Percentiles rank a stretch among this genome's conserved stretches.
Conservation (phyloP, 2,113 vertebrate genomes). For the Acinonyx jubatus region DNA sequence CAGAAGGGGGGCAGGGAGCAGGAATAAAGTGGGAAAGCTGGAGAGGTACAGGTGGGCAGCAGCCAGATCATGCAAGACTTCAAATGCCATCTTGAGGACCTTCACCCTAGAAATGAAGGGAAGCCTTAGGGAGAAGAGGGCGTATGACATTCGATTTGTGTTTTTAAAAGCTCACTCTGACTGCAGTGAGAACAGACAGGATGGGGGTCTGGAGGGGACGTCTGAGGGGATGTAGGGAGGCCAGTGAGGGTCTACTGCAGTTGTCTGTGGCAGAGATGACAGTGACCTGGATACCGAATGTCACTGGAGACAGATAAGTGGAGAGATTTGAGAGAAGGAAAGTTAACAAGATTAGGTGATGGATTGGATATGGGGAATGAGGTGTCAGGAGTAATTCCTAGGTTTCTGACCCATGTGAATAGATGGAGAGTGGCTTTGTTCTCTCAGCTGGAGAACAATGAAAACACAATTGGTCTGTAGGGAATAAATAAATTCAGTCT, state of each 20-base stretch:
- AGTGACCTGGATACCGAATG: background rate
- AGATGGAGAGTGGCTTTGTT: background rate
- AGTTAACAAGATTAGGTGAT: background rate
- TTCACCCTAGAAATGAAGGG: background rate
- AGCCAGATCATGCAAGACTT: background rate
- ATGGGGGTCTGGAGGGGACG: too few relatives aligned
- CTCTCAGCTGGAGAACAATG: background rate
- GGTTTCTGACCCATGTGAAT: background rate
- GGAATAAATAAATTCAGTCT: background rate
- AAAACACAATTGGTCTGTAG: background rate
- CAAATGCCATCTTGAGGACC: background rate
- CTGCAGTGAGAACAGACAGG: background rate
- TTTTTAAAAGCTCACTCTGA: background rate
- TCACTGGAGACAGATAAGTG: background rate
- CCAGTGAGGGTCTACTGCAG: background rate
- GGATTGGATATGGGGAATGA: background rate
- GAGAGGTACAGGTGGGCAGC: too few relatives aligned
- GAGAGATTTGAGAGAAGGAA: background rate
- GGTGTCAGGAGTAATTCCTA: background rate
- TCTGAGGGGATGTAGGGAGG: background rate
- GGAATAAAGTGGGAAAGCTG: background rate
- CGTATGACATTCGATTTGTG: background rate
- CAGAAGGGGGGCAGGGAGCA: too few relatives aligned
- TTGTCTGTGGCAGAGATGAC: background rate
- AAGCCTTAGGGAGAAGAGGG: background rate